Base-by-base conservation (phyloP, 2,797 vertebrate genomes). In the Phylloscopus collybita region DNA sequence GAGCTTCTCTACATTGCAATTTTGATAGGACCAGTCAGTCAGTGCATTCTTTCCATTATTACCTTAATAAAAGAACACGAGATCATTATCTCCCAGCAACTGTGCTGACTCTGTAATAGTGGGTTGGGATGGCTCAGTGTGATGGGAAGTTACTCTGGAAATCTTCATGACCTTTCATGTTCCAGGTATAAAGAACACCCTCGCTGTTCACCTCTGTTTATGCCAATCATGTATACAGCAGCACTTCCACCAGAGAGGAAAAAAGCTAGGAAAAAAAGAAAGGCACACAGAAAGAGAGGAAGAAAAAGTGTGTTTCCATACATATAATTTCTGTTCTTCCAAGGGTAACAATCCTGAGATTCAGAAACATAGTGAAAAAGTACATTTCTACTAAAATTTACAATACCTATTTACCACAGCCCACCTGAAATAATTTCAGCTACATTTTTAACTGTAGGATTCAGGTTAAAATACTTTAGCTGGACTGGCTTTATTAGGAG, bases 401-500 rank as follows among this genome's bases (percentile, higher is more conserved):
- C 45, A 75, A 60, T 34, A 76, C 1, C 18, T 56, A 23, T 66
- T 82, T 62, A 88, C 20, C 44, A 81, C 1, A 5, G 73, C 15
- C 34, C 67, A 84, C 49, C 42, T 84, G 70, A 93, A 93, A 90
- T 72, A 42, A 93, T 84, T 96, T 60, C 73, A 76, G 45, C 29
- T 66, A 34, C 19, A 25, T 84, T 93, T 95, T 81, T 61, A 90
- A 86, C 71, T 38, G n/a, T 34, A 71, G 42, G 38, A 89, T 25
- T 45, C 45, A 88, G 75, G 47, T 70, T 87, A 80, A 92, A 96
- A 86, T 70, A 81, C 32, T 78, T 90, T 16, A n/a, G 19, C 56
- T 71, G 76, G n/a, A 53, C 14, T 49, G 59, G 59, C 59, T 89
- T 97, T 93, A 67, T 57, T 44, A 89, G 51, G 49, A 80, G 65